Evolutionary conservation across 2,797 vertebrate species (phyloP), one percentile per base, ranked within the genome.

Genomic region (Lemur catta): DNA sequence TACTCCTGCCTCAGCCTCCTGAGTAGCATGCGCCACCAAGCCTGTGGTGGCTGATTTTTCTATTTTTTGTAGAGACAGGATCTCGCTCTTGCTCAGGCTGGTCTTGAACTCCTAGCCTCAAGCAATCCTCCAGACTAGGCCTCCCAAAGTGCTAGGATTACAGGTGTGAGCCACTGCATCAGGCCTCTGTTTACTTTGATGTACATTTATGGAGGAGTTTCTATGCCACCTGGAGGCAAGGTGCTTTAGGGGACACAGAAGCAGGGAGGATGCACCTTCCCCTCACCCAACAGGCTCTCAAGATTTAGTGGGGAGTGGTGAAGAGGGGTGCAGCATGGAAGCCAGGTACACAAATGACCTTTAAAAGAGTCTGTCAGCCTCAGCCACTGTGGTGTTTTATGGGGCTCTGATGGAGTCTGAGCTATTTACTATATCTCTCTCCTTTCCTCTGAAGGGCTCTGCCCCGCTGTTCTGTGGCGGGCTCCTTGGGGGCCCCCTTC

Each of bases 301-400:
- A 69, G 78, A 80, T 95, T 63, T 71, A 86, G 38, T 30, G n/a
- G 69, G 48, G 76, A 74, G 48, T 61, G 8, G 63, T 24, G 9
- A 69, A 30, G 69, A 33, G n/a, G 57, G 69, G 9, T 52, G 17
- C 28, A 28, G 28, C 22, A 2, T n/a, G 41, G 52, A 94, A 96
- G n/a, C 30, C 69, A 90, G 80, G n/a, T 55, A 65, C 61, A 80
- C 78, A 75, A 50, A 82, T 75, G 91, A 87, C 81, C 95, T 96
- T 97, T 96, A 84, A 38, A 94, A 84, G 81, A 85, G 24, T 48
- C 46, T 84, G 76, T 76, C 9, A 30, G 38, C 15, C 38, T 57
- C 3, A 6, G n/a, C 38, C 17, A 33, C 43, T 50, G 41, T 89
- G 48, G 55, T 94, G 71, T 92, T 96, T 90, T 89, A 89, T 72